phyloP scores from a whole-genome alignment of 2,888 invertebrate genomes.

The Agrilus cyanescens region DNA sequence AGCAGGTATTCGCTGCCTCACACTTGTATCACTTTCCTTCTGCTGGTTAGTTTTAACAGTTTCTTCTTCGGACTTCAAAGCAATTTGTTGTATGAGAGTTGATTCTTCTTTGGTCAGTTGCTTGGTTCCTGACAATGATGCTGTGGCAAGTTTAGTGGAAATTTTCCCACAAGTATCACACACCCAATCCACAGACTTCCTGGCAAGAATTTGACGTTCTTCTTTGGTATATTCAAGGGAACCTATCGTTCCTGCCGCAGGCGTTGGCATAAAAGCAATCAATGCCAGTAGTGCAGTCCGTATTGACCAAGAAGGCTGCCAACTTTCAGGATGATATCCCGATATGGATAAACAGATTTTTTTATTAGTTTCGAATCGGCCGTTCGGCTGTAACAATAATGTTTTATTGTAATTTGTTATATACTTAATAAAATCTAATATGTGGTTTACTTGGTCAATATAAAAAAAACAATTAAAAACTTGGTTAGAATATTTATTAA shows the following conservation, averaged over 20 bases:
- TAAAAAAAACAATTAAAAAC: neutral
- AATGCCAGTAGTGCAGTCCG: slow-evolving; percentile 83
- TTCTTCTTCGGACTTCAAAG: slow-evolving; percentile 38
- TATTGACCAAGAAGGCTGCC: slow-evolving; percentile 96
- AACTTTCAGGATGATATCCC: slow-evolving; percentile 93
- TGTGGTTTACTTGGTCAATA: neutral
- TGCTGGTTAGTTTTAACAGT: slow-evolving; percentile 20
- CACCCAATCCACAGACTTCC: slow-evolving; percentile 53
- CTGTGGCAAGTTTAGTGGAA: slow-evolving; percentile 37
- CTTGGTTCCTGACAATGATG: slow-evolving; percentile 22
- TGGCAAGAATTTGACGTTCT: slow-evolving; percentile 69
- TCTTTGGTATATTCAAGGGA: slow-evolving; percentile 79
- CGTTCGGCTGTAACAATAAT: slow-evolving; percentile 59
- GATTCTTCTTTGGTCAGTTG: slow-evolving; percentile 42
- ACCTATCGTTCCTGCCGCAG: slow-evolving; percentile 82
- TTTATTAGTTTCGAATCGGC: slow-evolving; percentile 84
- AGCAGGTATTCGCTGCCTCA: slow-evolving; percentile 6
- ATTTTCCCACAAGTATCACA: slow-evolving; percentile 53
- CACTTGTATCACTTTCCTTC: slow-evolving; percentile 15
- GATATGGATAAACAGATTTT: slow-evolving; percentile 94
- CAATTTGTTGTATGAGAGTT: slow-evolving; percentile 41
- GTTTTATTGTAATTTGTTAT: neutral
- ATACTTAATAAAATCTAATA: neutral
- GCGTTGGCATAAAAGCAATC: slow-evolving; percentile 90
- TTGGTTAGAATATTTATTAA: neutral